Evolutionary conservation across 2,888 invertebrate genomes (phyloP), one percentile per base, ranked within the genome.

Genomic region (Scelioninae gen. 2): DNA sequence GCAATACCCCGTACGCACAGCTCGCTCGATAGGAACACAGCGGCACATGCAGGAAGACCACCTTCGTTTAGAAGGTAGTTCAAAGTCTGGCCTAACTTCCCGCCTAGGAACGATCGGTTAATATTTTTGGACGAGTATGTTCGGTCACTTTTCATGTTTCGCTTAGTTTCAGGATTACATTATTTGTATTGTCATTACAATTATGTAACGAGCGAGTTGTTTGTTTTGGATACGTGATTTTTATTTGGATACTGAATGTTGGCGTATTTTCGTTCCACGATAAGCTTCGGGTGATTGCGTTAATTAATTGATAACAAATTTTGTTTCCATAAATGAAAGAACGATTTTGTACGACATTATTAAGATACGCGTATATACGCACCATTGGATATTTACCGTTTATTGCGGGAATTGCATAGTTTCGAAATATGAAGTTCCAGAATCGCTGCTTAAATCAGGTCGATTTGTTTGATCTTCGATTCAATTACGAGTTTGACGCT

Each of bases 1-100:
- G 25, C 25, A 25, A 3, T 74, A 75, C 78, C 76, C 73, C 73
- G 75, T 64, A 75, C 75, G 73, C 70, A 73, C 77, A 70, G 52
- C 55, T 43, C 50, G 61, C 65, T 74, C 58, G 69, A 64, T 69
- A 65, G 50, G 43, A 64, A 25, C 64, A 52, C 45, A 61, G 69
- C 71, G 31, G 61, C 45, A 25, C 45, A 64, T 65, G 46, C 60
- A 60, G 64, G 58, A 65, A 64, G n/a, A n/a, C 39, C 39, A 13
- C 39, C 39, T 13, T 65, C 71, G 25, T 65, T 64, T 58, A 60
- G 71, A 65, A 65, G 73, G 58, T 57, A 39, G 50, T 63, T 52
- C 50, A 64, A 69, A 73, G 52, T 73, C 57, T 58, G 28, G 18
- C 39, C 15, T 60, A 39, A 35, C 22, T 7, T 9, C 22, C 35